Evolutionary conservation across 2,797 vertebrate species (phyloP).

Genomic region (Dipus sagitta): DNA sequence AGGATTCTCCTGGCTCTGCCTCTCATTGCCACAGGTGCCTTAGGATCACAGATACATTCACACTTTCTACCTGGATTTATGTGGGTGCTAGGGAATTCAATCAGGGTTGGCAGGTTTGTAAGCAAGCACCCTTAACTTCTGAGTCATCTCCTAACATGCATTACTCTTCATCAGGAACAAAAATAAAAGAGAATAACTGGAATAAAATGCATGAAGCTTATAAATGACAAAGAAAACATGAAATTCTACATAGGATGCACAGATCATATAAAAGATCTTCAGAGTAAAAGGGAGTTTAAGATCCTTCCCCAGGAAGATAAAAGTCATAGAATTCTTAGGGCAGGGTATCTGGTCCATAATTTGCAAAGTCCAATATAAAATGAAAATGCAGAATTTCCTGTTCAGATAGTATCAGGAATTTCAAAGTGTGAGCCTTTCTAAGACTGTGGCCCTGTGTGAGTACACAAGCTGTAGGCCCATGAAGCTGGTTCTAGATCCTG

Average conservation of each 20-base stretch:
- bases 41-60: too few species aligned
- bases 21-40: too few species aligned
- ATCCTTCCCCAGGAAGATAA: constrained; percentile 23
- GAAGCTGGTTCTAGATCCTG: not conserved
- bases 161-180: constrained; percentile 32
- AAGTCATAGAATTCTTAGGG: constrained; percentile 37
- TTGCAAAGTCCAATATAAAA: not conserved
- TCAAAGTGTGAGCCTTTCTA: not conserved
- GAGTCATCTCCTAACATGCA: not conserved
- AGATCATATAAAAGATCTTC: constrained; percentile 52
- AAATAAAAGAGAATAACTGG: not conserved
- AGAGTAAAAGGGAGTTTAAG: not conserved
- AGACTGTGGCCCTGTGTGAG: not conserved
- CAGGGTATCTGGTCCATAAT: not conserved
- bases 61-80: too few species aligned
- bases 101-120: too few species aligned
- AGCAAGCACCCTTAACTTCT: too few species aligned
- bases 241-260: constrained; percentile 30
- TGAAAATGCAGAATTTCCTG: too few species aligned
- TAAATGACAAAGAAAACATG: constrained; percentile 34
- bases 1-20: too few species aligned
- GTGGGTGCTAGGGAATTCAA: too few species aligned
- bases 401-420: constrained; percentile 26
- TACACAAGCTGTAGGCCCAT: not conserved
- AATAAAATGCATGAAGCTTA: not conserved